phyloP scores from a whole-genome alignment of 2,888 invertebrate genomes.

The Volucella inflata region DNA sequence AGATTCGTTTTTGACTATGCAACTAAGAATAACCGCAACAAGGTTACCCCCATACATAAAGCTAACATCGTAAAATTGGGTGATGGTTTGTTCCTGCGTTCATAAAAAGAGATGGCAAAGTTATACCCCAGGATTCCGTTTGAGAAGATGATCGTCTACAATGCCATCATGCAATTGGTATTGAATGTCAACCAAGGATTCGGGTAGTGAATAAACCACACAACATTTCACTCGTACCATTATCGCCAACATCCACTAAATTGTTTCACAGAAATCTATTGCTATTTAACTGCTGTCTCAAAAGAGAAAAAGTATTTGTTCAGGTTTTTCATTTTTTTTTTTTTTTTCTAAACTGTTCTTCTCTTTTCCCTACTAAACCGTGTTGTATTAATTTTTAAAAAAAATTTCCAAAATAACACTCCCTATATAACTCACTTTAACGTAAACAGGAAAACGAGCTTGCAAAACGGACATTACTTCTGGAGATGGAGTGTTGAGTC shows the following conservation, averaged over 20 bases:
- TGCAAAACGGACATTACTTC: no score
- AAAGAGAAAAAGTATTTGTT: slow-evolving; percentile 23
- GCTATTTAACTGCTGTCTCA: slow-evolving; percentile 45
- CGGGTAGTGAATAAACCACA: slow-evolving; percentile 97
- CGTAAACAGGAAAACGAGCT: no score
- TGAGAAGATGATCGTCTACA: slow-evolving; percentile 99
- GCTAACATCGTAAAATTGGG: slow-evolving; percentile 99
- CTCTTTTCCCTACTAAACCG: not conserved
- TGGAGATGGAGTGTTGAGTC: no score
- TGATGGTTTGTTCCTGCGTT: slow-evolving; percentile 95
- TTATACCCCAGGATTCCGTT: slow-evolving; percentile 94
- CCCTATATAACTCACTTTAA: no score
- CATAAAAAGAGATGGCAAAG: slow-evolving; percentile 93
- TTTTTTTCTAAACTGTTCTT: slow-evolving; percentile 6
- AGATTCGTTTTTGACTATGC: slow-evolving; percentile 99
- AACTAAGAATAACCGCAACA: slow-evolving; percentile 94
- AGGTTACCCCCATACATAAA: slow-evolving; percentile 99
- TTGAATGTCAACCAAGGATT: slow-evolving; percentile 96
- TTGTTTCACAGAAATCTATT: slow-evolving; percentile 25
- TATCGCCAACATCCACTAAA: slow-evolving; percentile 85
- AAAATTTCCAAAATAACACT: no score
- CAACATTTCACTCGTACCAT: slow-evolving; percentile 96
- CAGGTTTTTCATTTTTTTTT: slow-evolving; percentile 15
- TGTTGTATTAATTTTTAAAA: no score
- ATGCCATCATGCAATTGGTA: slow-evolving; percentile 99